Conservation (phyloP, 2,888 invertebrate species). For the Diaphora mendica region DNA sequence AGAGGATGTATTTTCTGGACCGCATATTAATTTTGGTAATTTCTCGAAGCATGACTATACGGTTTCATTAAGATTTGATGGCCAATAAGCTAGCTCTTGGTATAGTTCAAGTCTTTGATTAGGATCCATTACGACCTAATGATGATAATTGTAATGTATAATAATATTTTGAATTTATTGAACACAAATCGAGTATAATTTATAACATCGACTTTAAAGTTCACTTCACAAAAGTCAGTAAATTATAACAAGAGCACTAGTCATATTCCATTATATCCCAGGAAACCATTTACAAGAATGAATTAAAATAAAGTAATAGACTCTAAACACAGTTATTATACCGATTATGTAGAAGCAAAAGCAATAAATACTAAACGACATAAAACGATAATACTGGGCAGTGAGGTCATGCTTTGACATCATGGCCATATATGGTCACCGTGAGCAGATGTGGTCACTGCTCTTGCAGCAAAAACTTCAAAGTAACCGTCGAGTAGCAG, state of each 20-base stretch:
- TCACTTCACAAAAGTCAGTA: no score
- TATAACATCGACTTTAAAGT: neutral
- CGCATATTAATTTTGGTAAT: slow-evolving; percentile 42
- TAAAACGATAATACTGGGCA: slow-evolving; percentile 23
- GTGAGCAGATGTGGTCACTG: slow-evolving; percentile 15
- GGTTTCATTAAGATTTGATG: slow-evolving; percentile 53
- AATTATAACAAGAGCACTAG: neutral
- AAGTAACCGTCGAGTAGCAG: slow-evolving; percentile 39
- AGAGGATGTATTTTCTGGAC: slow-evolving; percentile 17
- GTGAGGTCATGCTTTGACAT: slow-evolving; percentile 61
- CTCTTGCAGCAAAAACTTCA: slow-evolving; percentile 33
- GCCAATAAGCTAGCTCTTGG: slow-evolving; percentile 31
- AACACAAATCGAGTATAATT: neutral
- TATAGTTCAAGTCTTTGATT: slow-evolving; percentile 37
- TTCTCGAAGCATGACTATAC: slow-evolving; percentile 53
- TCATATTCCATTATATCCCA: neutral
- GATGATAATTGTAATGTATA: slow-evolving; percentile 21
- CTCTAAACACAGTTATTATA: neutral
- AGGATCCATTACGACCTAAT: slow-evolving; percentile 26
- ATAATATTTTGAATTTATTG: slow-evolving; percentile 27
- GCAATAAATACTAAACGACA: slow-evolving; percentile 36
- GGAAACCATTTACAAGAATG: neutral
- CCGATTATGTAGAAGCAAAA: slow-evolving; percentile 6
- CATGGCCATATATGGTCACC: slow-evolving; percentile 53
- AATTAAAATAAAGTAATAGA: neutral